Conservation (phyloP, 2,797 vertebrate genomes). For the Lepilemur ruficaudatus region DNA sequence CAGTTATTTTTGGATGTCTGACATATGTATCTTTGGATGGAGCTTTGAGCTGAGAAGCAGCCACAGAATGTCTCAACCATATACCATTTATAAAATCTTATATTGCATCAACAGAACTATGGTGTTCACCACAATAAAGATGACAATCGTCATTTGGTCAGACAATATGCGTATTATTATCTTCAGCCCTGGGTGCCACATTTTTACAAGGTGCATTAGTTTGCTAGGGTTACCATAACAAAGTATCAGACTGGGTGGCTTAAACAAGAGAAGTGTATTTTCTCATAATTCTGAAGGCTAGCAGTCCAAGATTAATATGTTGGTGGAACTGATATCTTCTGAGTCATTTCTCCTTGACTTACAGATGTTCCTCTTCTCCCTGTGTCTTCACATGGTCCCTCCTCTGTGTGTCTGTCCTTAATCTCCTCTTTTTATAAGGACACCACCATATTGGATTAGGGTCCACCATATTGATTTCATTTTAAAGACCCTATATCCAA, state of each 20-base stretch:
- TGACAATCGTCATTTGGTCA: background rate
- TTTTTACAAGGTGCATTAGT: background rate
- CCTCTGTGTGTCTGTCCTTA: background rate
- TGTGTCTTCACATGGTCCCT: background rate
- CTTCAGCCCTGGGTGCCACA: background rate
- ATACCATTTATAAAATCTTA: background rate
- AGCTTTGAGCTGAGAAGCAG: background rate
- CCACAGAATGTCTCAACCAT: background rate
- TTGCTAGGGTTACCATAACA: background rate
- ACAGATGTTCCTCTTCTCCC: background rate
- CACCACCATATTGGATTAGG: background rate
- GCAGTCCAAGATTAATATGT: background rate
- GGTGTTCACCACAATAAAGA: background rate
- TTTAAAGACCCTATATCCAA: background rate
- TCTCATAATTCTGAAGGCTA: background rate
- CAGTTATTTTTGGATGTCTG: conserved; percentile 42
- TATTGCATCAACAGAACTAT: background rate
- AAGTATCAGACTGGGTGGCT: background rate
- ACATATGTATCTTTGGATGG: background rate
- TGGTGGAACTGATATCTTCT: background rate
- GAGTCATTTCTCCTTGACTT: background rate
- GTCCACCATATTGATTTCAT: background rate
- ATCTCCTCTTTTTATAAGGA: background rate
- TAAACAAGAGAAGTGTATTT: background rate
- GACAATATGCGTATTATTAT: background rate